Evolutionary conservation across 1,140 invertebrate species (phyloP), one percentile per base, ranked within the genome.

Genomic region (Aleiodes sp.): DNA sequence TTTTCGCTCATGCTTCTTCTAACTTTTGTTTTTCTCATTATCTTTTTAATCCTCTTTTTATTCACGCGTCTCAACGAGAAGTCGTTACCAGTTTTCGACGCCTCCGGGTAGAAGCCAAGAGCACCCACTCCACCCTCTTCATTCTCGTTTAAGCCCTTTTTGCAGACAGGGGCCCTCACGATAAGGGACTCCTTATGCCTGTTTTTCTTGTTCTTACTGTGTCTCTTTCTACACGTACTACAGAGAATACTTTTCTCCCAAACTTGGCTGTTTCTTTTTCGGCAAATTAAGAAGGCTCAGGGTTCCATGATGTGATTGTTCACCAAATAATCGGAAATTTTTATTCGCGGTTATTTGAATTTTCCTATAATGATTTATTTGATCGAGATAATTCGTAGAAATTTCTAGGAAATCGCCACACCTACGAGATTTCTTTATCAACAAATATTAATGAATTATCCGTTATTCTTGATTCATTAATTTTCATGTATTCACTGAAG

Each of bases 81-180:
- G 43, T 65, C 60, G 56, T 72, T 72, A 72, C 71, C 71, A 72
- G 71, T 72, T 72, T 69, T 72, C 71, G 71, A 66, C 71, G 71
- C 71, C 71, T 70, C 63, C 67, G 71, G 71, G 71, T 60, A 63
- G 66, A 39, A n/a, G n/a, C n/a, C n/a, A n/a, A 37, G 31, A 60
- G 61, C 52, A 61, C 43, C 52, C 21, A 63, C 61, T 61, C 70
- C 60, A 68, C 65, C 52, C 57, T 59, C 66, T 46, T 68, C 70
- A 61, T 66, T 61, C 62, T 65, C 60, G 52, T 60, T 72, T 69
- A 72, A 72, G 61, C 62, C 70, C 61, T 63, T 72, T 70, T 70
- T n/a, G n/a, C 63, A 65, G 65, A 65, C 67, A n/a, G 33, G 29
- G 35, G 56, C 56, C 14, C 14, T 12, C 19, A 28, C 71, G 71